Base-by-base conservation (phyloP, 2,797 vertebrate species). In the Enteromius trimaculatus region DNA sequence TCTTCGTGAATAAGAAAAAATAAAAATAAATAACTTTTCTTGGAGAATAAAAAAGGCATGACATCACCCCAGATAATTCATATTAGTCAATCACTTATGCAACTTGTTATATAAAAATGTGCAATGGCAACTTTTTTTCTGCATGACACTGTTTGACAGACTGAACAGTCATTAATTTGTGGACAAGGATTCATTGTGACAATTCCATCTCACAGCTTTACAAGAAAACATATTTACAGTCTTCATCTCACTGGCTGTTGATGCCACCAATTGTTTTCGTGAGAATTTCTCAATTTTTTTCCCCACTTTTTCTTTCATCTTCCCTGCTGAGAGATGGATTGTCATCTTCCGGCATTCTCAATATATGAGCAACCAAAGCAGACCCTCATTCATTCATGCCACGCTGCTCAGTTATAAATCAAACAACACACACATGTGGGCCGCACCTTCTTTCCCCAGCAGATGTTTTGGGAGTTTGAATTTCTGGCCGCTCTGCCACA, bases 381-480 rank as follows among this genome's bases (percentile, higher is more conserved):
- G 21, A 1, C 8, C 51, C 47, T 49, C 29, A 58, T 84, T 69
- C 49, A 80, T 79, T 77, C 49, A 44, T 39, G 23, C 60, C 60
- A 21, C 7, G 4, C 11, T 2, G 31, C 49, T 76, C 34, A 55
- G 44, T 76, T 76, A 66, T 77, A 58, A 82, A 82, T 77, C 81
- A 76, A 76, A 68, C 62, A 37, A 74, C 72, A 82, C 62, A 82
- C 62, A 82, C 62, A 62, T 77, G 47, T 68, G 81, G 62, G 62
- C 49, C 6, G 5, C 51, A n/a, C 72, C 62, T 19, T 58, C 51
- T 23, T 77, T 71, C 34, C 14, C 0, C 65, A 71, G 37, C 31
- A 70, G 75, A 79, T 80, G 55, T 86, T 86, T 79, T 72, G 65
- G 34, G 58, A 69, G 34, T 79, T 68, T 62, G n/a, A 70, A 83